These are phyloP conservation scores for Malurus alboscapulatus DNA, from an alignment of 2,113 vertebrate genomes.

Conservation along the genomic window DNA sequence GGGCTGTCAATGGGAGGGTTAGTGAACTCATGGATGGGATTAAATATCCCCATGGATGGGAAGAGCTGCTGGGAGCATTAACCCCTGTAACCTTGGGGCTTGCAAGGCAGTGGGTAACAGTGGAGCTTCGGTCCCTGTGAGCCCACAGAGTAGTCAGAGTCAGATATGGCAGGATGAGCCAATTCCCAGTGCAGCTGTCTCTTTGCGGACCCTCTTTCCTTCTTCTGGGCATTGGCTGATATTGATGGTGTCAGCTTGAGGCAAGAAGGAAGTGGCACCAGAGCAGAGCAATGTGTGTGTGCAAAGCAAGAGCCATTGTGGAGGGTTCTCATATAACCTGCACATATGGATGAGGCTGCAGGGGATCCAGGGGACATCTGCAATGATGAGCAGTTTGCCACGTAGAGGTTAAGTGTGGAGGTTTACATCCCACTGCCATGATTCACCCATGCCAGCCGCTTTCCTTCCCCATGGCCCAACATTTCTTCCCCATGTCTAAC, in stretches of 20 bases:
- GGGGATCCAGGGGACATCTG: background rate
- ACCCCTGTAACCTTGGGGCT: background rate
- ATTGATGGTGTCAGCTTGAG: rapidly evolving
- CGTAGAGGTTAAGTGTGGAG: background rate
- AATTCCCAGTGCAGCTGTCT: background rate
- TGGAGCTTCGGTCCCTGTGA: background rate
- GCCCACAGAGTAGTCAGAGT: background rate
- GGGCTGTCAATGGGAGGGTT: background rate
- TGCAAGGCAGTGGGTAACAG: background rate
- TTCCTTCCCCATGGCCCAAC: background rate
- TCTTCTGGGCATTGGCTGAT: background rate
- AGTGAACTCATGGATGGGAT: background rate
- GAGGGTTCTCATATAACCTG: background rate
- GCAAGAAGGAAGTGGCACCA: background rate
- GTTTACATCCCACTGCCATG: background rate
- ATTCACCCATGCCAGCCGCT: background rate
- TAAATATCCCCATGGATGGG: background rate
- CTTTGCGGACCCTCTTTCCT: background rate
- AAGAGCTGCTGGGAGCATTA: background rate
- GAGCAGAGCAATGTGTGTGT: rapidly evolving
- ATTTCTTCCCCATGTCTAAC: background rate
- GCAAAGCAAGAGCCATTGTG: background rate
- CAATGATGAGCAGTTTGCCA: background rate
- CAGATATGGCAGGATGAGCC: background rate
- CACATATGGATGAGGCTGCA: rapidly evolving